These are phyloP conservation scores for Mus minutoides DNA, from an alignment of 2,797 vertebrate genomes.

Conservation along the genomic window DNA sequence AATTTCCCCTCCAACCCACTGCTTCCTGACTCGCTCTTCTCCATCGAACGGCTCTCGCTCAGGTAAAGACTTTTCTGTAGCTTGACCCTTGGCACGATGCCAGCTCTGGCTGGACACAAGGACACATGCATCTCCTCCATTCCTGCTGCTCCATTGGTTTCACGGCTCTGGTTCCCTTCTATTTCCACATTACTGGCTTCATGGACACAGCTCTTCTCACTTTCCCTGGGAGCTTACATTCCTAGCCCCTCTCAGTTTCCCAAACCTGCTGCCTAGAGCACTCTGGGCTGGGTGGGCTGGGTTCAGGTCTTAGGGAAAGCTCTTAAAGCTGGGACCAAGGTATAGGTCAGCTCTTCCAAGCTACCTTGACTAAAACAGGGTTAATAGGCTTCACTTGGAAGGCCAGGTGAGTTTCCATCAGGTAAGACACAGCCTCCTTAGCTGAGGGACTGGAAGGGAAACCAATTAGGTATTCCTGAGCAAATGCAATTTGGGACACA, in stretches of 20 bases:
- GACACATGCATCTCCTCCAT: not conserved
- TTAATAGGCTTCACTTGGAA: not conserved
- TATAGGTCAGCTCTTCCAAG: not conserved
- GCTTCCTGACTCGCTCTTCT: constrained; percentile 66
- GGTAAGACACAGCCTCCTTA: not conserved
- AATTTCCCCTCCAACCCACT: constrained; percentile 73
- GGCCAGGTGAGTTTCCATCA: not conserved
- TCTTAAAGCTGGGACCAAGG: too few relatives aligned
- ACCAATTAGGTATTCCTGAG: not conserved
- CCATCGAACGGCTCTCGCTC: not conserved
- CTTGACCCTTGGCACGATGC: not conserved
- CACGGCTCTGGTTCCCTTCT: not conserved
- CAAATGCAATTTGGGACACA: not conserved
- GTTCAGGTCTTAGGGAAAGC: not conserved
- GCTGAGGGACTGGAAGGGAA: not conserved
- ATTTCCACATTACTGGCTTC: accelerated
- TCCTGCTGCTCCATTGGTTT: not conserved
- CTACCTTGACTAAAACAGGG: not conserved
- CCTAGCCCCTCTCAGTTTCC: not conserved
- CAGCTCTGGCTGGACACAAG: not conserved
- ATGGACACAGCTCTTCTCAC: not conserved
- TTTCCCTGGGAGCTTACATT: accelerated
- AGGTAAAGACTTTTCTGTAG: constrained; percentile 74
- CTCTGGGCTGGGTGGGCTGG: not conserved
- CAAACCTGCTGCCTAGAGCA: not conserved